These are phyloP conservation scores for Triplophysa rosa DNA, from an alignment of 2,113 vertebrate genomes.

Conservation along the genomic window DNA sequence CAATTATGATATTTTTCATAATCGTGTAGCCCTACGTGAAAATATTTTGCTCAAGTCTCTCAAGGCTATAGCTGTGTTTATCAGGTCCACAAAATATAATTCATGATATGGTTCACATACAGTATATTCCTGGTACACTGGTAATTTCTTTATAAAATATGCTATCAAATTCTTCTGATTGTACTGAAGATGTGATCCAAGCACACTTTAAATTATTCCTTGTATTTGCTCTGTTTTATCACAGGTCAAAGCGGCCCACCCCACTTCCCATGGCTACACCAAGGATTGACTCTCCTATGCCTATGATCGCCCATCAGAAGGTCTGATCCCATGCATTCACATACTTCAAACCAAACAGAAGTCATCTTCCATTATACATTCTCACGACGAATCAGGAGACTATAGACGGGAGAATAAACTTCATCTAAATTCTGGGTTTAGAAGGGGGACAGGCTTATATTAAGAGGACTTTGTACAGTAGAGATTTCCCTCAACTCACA, in stretches of 20 bases:
- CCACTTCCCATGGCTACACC: conserved; percentile 72
- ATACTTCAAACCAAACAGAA: neutral
- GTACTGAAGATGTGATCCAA: neutral
- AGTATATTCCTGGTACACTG: too few relatives aligned
- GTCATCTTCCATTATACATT: neutral
- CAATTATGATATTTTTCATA: too few relatives aligned
- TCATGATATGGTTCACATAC: too few relatives aligned
- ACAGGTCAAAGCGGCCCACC: conserved; percentile 85
- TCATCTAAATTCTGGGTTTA: neutral
- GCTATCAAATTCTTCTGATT: too few relatives aligned
- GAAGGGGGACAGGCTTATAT: neutral
- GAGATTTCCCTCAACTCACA: neutral
- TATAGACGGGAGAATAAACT: neutral
- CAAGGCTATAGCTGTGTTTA: too few relatives aligned
- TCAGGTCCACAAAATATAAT: too few relatives aligned
- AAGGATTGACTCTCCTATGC: conserved; percentile 79
- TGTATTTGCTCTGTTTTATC: conserved; percentile 18
- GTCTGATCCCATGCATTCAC: conserved; percentile 67
- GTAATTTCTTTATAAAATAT: too few relatives aligned
- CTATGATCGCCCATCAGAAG: conserved; percentile 93
- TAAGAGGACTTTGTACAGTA: neutral
- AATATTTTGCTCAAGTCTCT: too few relatives aligned
- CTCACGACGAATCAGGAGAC: neutral
- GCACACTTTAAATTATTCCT: neutral
- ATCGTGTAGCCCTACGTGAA: too few relatives aligned